Conservation (phyloP, 1,140 invertebrate species). For the Pectinophora gossypiella region DNA sequence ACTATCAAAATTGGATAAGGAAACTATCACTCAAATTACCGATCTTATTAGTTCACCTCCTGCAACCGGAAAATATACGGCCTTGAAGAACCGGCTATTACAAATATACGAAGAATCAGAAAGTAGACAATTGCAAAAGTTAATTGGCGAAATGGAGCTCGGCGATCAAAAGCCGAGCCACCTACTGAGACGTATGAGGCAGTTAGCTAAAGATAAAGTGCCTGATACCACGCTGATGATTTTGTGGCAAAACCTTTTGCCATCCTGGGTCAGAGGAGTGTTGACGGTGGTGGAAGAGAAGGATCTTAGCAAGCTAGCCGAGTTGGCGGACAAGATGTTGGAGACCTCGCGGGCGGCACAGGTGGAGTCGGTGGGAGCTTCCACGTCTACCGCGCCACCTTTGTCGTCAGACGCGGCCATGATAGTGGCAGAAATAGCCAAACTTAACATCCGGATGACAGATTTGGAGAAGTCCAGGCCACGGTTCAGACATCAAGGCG, state of each 20-base stretch:
- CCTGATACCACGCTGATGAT: neutral
- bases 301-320: neutral
- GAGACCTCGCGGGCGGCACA: neutral
- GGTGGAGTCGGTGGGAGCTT: neutral
- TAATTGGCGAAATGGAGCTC: conserved; percentile 2
- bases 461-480: neutral
- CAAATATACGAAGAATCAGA: neutral
- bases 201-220: neutral
- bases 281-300: neutral
- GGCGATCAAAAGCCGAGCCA: conserved; percentile 1
- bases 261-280: neutral
- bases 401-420: neutral
- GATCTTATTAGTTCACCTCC: no score
- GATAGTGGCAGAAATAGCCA: neutral
- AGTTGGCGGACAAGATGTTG: neutral
- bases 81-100: neutral
- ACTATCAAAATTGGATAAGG: conserved; percentile 2
- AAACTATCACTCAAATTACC: conserved; percentile 3
- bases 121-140: no score
- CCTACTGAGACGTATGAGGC: neutral
- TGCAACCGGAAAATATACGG: neutral
- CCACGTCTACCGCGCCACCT: no score
- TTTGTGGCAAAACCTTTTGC: neutral
- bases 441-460: no score
- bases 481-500: neutral